A percentile compares a stretch with the other conserved stretches of the same genome.
These are phyloP conservation scores for Lates japonicus DNA, from an alignment of 2,797 vertebrate genomes.

Conservation along the genomic window DNA sequence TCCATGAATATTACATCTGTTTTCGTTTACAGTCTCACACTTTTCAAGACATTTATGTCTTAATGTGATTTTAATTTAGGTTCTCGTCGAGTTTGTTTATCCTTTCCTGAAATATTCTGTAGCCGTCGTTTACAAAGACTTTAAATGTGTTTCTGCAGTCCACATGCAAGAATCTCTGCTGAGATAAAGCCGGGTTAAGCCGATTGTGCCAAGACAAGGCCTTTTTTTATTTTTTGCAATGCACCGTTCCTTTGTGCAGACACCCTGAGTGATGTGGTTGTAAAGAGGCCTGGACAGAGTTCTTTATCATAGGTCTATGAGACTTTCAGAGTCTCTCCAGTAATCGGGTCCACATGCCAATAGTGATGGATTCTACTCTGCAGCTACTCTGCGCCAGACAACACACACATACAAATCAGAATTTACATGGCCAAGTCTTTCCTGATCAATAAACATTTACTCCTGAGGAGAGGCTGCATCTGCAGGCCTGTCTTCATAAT, in stretches of 20 bases:
- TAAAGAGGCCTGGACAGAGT: constrained; percentile 84
- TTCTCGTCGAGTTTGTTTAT: constrained; percentile 18
- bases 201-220: constrained; percentile 55
- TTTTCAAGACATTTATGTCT: constrained; percentile 34
- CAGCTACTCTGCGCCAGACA: constrained; percentile 60
- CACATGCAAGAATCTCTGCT: constrained; percentile 44
- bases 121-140: background rate
- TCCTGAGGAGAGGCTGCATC: constrained; percentile 71
- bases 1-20: constrained; percentile 55
- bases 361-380: constrained; percentile 85
- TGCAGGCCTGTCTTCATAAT: constrained; percentile 62
- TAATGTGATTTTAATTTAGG: constrained; percentile 34
- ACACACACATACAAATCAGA: constrained; percentile 80
- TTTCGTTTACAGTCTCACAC: constrained; percentile 21
- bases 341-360: constrained; percentile 84
- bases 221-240: constrained; percentile 42
- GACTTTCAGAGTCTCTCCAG: constrained; percentile 80
- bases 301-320: constrained; percentile 84
- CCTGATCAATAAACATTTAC: constrained; percentile 83
- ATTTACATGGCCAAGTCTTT: constrained; percentile 80
- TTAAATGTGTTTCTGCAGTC: constrained; percentile 32
- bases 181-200: constrained; percentile 55
- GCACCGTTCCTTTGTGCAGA: constrained; percentile 68
- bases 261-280: constrained; percentile 83
- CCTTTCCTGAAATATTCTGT: constrained; percentile 22